A percentile compares a stretch with the other conserved stretches of the same genome.
phyloP scores from a whole-genome alignment of 2,888 invertebrate species.

The Orthosia incerta region DNA sequence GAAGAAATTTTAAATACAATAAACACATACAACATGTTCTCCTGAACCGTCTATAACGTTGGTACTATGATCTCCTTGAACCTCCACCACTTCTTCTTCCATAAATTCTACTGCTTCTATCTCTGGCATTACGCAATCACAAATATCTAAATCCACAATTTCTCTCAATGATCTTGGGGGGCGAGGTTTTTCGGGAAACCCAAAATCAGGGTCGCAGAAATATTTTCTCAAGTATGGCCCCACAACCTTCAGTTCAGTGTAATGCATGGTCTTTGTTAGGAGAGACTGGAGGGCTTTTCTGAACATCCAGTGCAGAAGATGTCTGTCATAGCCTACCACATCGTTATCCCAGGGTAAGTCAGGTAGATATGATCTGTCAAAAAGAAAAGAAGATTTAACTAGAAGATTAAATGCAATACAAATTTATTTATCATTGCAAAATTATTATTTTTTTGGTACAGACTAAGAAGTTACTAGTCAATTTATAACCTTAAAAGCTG shows the following conservation, averaged over 20 bases:
- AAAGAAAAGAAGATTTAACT: neutral
- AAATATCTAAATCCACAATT: slow-evolving; percentile 75
- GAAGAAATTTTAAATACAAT: neutral
- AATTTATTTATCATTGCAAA: no score
- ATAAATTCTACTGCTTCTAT: slow-evolving; percentile 72
- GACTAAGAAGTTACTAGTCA: no score
- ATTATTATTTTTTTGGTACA: no score
- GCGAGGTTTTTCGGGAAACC: slow-evolving; percentile 77
- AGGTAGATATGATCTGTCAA: slow-evolving; percentile 82
- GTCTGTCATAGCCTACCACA: slow-evolving; percentile 77
- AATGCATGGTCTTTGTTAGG: slow-evolving; percentile 72
- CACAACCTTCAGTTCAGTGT: slow-evolving; percentile 70
- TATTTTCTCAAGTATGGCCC: slow-evolving; percentile 76
- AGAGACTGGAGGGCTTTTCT: slow-evolving; percentile 81
- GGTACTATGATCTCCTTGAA: neutral
- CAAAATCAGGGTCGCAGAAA: slow-evolving; percentile 85
- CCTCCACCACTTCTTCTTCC: slow-evolving; percentile 72
- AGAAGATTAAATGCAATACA: no score
- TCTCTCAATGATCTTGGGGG: slow-evolving; percentile 72
- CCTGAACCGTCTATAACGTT: neutral
- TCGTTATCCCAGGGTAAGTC: slow-evolving; percentile 82
- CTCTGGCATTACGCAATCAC: slow-evolving; percentile 82
- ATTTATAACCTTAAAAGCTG: no score
- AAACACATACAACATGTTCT: slow-evolving; percentile 61
- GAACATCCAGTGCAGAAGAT: slow-evolving; percentile 86